Evolutionary conservation across 1,140 invertebrate genomes (phyloP).

Genomic region (Brachionus paranguensis): DNA sequence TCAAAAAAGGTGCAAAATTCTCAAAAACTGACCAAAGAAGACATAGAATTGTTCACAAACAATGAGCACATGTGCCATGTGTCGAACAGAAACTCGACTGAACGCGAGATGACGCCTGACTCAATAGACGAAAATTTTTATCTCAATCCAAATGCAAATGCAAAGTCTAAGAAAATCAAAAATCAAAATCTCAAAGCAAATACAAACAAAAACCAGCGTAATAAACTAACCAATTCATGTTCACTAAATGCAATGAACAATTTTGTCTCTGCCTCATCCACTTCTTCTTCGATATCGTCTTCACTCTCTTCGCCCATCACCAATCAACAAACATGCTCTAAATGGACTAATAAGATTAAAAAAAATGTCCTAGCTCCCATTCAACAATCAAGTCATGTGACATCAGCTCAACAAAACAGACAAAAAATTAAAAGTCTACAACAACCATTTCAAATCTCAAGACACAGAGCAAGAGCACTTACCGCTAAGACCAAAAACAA

Average conservation of each 20-base stretch:
- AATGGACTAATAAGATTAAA: not conserved
- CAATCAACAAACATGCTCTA: not conserved
- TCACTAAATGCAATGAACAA: not conserved
- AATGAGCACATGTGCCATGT: not conserved
- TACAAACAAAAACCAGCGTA: not conserved
- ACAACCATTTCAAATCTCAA: not conserved
- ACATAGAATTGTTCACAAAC: not conserved
- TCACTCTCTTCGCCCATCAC: not conserved
- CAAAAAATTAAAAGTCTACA: not conserved
- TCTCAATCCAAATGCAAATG: not conserved
- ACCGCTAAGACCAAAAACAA: not conserved
- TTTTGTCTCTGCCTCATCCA: not conserved
- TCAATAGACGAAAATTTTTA: slow-evolving; percentile 24
- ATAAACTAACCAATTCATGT: not conserved
- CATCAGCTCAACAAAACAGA: not conserved
- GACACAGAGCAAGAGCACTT: not conserved
- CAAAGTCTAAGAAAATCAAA: not conserved
- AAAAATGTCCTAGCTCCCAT: not conserved
- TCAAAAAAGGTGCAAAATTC: not conserved
- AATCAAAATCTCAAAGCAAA: not conserved
- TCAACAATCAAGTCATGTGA: not conserved
- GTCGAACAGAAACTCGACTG: not conserved
- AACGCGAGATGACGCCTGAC: slow-evolving; percentile 40
- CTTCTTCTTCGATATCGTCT: slow-evolving; percentile 3
- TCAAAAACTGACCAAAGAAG: not conserved